These are phyloP conservation scores for Notoglanidium macrostoma DNA, from an alignment of 2,797 vertebrate genomes.

Conservation along the genomic window DNA sequence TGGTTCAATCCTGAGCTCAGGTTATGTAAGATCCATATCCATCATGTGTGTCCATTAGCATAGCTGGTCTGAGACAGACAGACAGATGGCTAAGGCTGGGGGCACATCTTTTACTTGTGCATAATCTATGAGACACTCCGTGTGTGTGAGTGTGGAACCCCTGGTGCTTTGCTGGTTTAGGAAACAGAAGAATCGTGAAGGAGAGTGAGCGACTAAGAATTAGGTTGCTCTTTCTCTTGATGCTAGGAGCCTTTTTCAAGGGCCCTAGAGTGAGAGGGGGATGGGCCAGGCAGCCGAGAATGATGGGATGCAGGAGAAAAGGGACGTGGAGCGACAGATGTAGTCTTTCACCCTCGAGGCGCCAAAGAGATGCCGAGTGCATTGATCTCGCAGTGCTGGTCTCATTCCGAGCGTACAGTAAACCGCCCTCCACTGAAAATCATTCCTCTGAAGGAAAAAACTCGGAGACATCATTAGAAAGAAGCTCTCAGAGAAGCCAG, in stretches of 20 bases:
- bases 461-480: neutral
- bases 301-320: constrained; percentile 6
- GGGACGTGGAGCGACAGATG: neutral
- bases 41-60: neutral
- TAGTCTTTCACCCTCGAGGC: neutral
- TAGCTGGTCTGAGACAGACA: neutral
- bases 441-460: neutral
- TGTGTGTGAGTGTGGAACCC: neutral
- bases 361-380: neutral
- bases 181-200: neutral
- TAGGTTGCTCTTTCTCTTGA: neutral
- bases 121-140: constrained; percentile 15
- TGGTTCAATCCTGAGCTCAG: too few species aligned
- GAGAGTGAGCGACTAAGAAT: neutral
- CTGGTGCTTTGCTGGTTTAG: constrained; percentile 35
- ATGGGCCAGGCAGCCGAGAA: neutral
- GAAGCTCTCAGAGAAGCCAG: neutral
- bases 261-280: neutral
- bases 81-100: constrained; percentile 13
- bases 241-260: neutral
- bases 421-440: neutral
- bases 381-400: neutral
- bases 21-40: neutral
- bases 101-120: neutral
- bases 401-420: neutral